These are phyloP conservation scores for Turdus rufiventris DNA, from an alignment of 2,113 vertebrate species.

Conservation along the genomic window DNA sequence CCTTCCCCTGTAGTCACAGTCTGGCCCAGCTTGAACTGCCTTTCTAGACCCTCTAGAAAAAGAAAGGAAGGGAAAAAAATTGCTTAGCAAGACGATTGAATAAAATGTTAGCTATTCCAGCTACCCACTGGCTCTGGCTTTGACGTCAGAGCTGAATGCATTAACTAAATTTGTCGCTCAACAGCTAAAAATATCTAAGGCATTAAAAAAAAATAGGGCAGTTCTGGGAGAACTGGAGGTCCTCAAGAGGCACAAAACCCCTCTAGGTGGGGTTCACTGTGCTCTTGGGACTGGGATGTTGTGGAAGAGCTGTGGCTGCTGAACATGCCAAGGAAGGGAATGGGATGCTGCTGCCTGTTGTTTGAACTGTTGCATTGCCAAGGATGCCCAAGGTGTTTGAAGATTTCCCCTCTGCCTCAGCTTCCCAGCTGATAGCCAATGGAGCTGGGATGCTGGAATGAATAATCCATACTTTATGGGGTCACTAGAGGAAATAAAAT, in stretches of 20 bases:
- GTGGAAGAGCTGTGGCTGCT: neutral
- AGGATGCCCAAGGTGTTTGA: neutral
- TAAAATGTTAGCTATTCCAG: slow-evolving; percentile 69
- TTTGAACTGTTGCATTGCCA: neutral
- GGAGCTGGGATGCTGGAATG: neutral
- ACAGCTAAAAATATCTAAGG: slow-evolving; percentile 64
- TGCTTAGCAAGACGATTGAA: slow-evolving; percentile 68
- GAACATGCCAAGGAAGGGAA: neutral
- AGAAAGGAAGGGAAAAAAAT: neutral
- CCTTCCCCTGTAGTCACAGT: neutral
- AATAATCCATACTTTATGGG: neutral
- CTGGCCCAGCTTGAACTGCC: neutral
- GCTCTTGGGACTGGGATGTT: neutral
- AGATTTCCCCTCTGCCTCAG: neutral
- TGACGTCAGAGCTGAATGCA: slow-evolving; percentile 71
- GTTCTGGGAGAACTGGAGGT: slow-evolving; percentile 30
- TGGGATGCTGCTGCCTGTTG: neutral
- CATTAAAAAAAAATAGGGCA: slow-evolving; percentile 58
- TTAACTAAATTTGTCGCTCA: slow-evolving; percentile 69
- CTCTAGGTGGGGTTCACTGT: neutral
- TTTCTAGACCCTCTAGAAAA: slow-evolving; percentile 23
- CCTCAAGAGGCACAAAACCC: neutral
- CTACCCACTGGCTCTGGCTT: slow-evolving; percentile 63
- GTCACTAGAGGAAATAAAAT: neutral
- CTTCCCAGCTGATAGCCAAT: neutral